phyloP scores from a whole-genome alignment of 2,888 invertebrate species.

The Elmis aenea region DNA sequence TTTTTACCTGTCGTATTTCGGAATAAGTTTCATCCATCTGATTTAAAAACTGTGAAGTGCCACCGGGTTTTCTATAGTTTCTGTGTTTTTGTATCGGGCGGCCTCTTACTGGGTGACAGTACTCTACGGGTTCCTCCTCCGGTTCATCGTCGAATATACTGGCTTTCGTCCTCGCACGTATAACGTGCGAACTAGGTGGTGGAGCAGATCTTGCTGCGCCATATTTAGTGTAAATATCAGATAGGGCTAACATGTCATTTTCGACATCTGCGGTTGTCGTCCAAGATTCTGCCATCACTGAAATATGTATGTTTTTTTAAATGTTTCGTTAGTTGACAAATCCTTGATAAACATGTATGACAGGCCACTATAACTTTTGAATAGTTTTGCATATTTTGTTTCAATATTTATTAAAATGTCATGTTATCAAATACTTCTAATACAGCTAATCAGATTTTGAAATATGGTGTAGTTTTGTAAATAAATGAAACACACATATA shows the following conservation, averaged over 20 bases:
- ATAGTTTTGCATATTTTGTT: neutral
- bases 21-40: neutral
- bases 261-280: slow-evolving; percentile 3
- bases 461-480: no score
- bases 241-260: slow-evolving; percentile 6
- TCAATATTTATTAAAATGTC: no score
- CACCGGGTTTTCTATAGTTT: slow-evolving; percentile 9
- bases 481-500: no score
- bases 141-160: slow-evolving; percentile 10
- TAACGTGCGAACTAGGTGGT: slow-evolving; percentile 6
- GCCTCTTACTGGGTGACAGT: slow-evolving; percentile 7
- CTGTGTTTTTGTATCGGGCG: slow-evolving; percentile 3
- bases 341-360: no score
- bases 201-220: slow-evolving; percentile 4
- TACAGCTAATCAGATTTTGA: no score
- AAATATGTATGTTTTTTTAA: no score
- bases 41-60: slow-evolving; percentile 5
- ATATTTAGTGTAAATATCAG: slow-evolving; percentile 1
- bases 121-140: slow-evolving; percentile 1
- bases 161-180: slow-evolving; percentile 5
- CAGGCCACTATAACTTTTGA: no score
- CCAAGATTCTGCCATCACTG: no score
- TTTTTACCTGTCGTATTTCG: slow-evolving; percentile 4
- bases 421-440: no score
- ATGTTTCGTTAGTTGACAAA: no score